These are phyloP conservation scores for Lamprologus ornatipinnis DNA, from an alignment of 2,113 vertebrate species.

Conservation along the genomic window DNA sequence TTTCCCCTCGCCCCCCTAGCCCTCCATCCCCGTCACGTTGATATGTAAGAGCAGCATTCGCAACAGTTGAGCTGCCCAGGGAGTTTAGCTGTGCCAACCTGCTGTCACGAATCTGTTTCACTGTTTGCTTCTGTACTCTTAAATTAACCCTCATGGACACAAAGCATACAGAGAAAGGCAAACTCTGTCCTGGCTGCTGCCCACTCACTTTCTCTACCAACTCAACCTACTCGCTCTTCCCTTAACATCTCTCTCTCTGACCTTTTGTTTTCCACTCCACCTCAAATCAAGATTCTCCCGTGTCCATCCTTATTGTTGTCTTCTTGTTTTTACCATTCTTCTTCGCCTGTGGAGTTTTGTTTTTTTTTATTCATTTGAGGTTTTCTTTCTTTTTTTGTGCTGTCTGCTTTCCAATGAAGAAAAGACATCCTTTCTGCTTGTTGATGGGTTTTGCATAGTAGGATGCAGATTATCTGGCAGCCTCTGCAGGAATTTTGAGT, in stretches of 20 bases:
- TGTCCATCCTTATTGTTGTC: neutral
- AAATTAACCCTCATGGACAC: constrained; percentile 5
- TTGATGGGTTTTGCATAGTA: neutral
- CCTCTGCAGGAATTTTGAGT: neutral
- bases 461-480: neutral
- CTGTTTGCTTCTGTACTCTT: neutral
- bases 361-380: neutral
- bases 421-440: neutral
- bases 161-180: neutral
- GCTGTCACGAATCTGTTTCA: neutral
- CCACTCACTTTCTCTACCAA: constrained; percentile 3
- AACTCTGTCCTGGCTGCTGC: neutral
- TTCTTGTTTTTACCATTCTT: neutral
- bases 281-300: neutral
- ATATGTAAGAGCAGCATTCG: neutral
- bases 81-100: neutral
- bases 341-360: neutral
- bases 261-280: neutral
- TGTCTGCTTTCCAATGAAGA: neutral
- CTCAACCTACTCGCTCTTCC: neutral
- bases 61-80: neutral
- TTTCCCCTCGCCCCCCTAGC: accelerated
- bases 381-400: neutral
- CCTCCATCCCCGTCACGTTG: neutral
- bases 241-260: neutral